Base-by-base conservation (phyloP, 2,888 invertebrate genomes). In the Kryphioiulus occultus region DNA sequence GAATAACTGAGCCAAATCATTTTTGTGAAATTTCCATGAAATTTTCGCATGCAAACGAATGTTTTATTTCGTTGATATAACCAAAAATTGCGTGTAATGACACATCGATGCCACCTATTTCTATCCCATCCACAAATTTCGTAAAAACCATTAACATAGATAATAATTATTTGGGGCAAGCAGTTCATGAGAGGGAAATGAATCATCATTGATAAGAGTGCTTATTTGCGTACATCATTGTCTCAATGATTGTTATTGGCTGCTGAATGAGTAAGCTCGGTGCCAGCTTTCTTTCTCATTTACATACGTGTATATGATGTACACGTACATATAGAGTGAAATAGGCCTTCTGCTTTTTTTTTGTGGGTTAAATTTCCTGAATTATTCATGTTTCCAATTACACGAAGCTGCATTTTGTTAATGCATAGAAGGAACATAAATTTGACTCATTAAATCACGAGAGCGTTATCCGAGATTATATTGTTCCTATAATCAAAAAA, bases 311-410 rank as follows among this genome's bases (percentile, higher is more conserved):
- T n/a, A n/a, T n/a, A n/a, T n/a, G n/a, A n/a, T n/a, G n/a, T n/a
- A n/a, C n/a, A n/a, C n/a, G n/a, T n/a, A n/a, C n/a, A n/a, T n/a
- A n/a, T n/a, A n/a, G n/a, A 30, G 30, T 17, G 17, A 78, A 78
- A 78, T 78, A 78, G 78, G 78, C 26, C 30, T 78, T n/a, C n/a
- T n/a, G n/a, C 10, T 22, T 4, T 30, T 78, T 78, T 78, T 78
- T 78, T 78, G 30, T 78, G 15, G 78, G 78, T 78, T 78, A 78
- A 17, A 30, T 17, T 78, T 78, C 17, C 78, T 78, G 78, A 78
- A 78, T 78, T 78, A 78, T 78, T 78, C 78, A 78, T 78, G 78
- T 32, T 78, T 78, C 78, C 78, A 78, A 78, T 30, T 30, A 78
- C 78, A 78, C 26, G 78, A 78, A 78, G 30, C 78, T 78, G 78